Base-by-base conservation (phyloP, 30 jellyfish, hydroid and myxozoan genomes). In the Cassiopea andromeda region DNA sequence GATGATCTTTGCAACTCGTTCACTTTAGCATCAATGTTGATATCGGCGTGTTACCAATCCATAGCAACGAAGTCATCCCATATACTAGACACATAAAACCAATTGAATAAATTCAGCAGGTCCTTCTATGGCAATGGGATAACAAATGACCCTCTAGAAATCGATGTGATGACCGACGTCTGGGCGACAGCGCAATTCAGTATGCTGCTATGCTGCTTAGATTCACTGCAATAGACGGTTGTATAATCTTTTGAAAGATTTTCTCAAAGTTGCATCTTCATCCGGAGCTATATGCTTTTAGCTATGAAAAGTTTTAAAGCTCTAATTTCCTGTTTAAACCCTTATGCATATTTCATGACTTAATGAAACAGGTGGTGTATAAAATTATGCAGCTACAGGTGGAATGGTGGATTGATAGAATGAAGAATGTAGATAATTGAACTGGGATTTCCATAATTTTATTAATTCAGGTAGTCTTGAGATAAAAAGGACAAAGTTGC, bases 41-140 rank as follows among this genome's bases (percentile, higher is more conserved):
- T 73, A 12, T 49, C 80, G 7, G 58, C 18, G 71, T 15, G 48
- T 44, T 67, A n/a, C 27, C 58, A 46, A 57, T 43, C 90, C 90
- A 81, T 81, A 79, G 90, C 90, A 81, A 81, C 90, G 69, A 59
- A 48, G 19, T 49, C 72, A 18, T 9, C 15, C 67, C 82, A 81
- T 81, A 66, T 69, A 61, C 73, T 81, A 61, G 90, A 81, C 81
- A 81, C 90, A 81, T 81, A 81, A 69, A 69, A 68, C 80, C 54
- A 81, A 61, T 81, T 86, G 93, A 76, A 86, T 86, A 77, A 86
- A 86, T 76, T 75, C 46, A 86, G 75, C 93, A 86, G 93, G 93
- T 86, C 87, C 93, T 80, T 86, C 88, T 73, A 86, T 86, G 78
- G 93, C 85, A 86, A 86, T 78, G 47, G 44, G 48, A 67, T 60